Evolutionary conservation across 2,113 vertebrate species (phyloP), one percentile per base, ranked within the genome.

Genomic region (Tychaedon coryphoeus): DNA sequence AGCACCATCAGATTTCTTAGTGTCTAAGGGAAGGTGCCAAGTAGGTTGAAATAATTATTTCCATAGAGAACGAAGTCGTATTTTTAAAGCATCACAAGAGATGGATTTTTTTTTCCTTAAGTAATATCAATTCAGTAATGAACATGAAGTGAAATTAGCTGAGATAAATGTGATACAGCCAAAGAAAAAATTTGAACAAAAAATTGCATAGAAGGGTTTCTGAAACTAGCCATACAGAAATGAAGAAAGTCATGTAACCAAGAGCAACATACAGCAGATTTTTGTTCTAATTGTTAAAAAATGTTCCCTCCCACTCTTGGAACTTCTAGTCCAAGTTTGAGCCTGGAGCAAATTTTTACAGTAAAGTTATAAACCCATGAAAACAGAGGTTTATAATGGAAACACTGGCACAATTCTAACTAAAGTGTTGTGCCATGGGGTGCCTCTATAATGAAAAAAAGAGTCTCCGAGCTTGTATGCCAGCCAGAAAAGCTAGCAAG

Each of bases 301-400:
- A 93, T 90, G 50, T 95, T 94, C 65, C 87, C 60, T 97, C 91
- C 77, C 64, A 67, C 47, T 90, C 92, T 93, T 88, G 92, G 80
- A 96, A 86, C 75, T 97, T 96, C 82, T 91, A 84, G 89, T 94
- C 73, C 81, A 95, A 96, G 74, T 94, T 92, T 89, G 80, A 96
- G 92, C 97, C 96, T 24, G 72, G 64, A 96, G 95, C 96, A 95
- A 95, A 95, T 93, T 97, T 97, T 97, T 97, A 96, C 90, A 97
- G 87, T 91, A 90, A 69, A 93, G 95, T 96, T 98, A 97, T 96
- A 97, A 98, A 97, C 62, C 71, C 88, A 71, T 60, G 88, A 96
- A 98, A 96, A 93, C 91, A 93, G 95, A 97, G 75, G 80, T 97
- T 97, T 97, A 90, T 95, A 96, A 97, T 92, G 94, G 95, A 97